Evolutionary conservation across 2,797 vertebrate genomes (phyloP).

Genomic region (Ibycter americanus): DNA sequence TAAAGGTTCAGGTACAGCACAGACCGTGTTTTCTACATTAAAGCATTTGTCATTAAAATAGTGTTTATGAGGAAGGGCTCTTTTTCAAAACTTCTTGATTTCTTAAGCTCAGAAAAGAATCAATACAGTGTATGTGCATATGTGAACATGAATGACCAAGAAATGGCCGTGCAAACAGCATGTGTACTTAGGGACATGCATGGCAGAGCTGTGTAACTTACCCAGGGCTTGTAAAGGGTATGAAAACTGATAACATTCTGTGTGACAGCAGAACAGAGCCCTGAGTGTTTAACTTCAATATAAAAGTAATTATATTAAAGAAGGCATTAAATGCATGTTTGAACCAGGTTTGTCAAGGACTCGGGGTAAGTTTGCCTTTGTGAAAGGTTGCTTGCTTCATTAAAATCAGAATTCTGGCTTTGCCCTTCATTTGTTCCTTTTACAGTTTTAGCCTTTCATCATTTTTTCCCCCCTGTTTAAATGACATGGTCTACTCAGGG

Average conservation of each 20-base stretch:
- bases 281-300: constrained; percentile 37
- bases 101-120: background rate
- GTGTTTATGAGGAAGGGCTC: background rate
- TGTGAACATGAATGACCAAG: background rate
- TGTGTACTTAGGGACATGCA: background rate
- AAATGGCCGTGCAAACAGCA: background rate
- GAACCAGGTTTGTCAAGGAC: constrained; percentile 32
- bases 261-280: background rate
- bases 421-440: constrained; percentile 26
- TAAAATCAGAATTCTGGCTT: constrained; percentile 42
- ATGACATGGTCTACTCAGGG: background rate
- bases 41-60: background rate
- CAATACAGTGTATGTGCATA: background rate
- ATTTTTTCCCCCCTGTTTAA: background rate
- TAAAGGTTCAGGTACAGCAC: background rate
- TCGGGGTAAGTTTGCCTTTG: constrained; percentile 40
- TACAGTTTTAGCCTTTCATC: background rate
- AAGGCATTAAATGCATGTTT: constrained; percentile 32
- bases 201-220: background rate
- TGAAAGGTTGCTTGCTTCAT: constrained; percentile 42
- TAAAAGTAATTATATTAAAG: constrained; percentile 46
- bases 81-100: background rate
- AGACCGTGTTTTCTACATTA: background rate
- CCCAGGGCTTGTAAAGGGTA: background rate
- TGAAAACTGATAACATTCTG: background rate